These are phyloP conservation scores for human DNA, from an alignment of 2,113 vertebrate genomes.

Conservation along the genomic window GRCh38 chr17:46925001-46925500, in stretches of 20 bases:
- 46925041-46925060: background rate
- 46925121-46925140: background rate
- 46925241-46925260: background rate
- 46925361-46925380: background rate
- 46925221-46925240: background rate
- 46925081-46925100: background rate
- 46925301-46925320: background rate
- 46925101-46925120: background rate
- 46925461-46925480: background rate
- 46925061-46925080: background rate
- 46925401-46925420: background rate
- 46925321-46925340: background rate
- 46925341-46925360: background rate
- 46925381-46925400: background rate
- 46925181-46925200: background rate
- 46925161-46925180: background rate
- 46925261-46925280: background rate
- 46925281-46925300: background rate
- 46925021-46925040: background rate
- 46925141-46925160: background rate
- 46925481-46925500: background rate
- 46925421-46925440: background rate
- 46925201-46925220: background rate
- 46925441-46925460: background rate
- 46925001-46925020: background rate